Evolutionary conservation across 2,888 invertebrate species (phyloP).

Genomic region (Gastracanthus pulcherrimus): DNA sequence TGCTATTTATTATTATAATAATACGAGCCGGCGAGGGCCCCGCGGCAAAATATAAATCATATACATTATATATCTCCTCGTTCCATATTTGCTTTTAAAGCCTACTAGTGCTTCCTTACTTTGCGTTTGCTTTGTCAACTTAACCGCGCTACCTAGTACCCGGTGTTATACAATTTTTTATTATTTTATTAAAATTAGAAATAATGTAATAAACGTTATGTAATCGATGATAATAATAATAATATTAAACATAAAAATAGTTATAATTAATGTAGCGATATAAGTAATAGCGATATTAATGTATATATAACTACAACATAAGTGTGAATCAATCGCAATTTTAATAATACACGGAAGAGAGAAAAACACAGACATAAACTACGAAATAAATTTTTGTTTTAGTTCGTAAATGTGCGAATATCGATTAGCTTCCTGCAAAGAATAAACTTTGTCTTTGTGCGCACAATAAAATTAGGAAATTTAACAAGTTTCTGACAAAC

Average conservation of each 20-base stretch:
- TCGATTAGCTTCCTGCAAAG: slow-evolving; percentile 7
- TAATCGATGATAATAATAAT: slow-evolving; percentile 42
- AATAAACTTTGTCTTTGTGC: slow-evolving; percentile 28
- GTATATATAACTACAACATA: slow-evolving; percentile 67
- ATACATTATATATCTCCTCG: slow-evolving; percentile 54
- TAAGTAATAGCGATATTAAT: slow-evolving; percentile 57
- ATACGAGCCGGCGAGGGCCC: slow-evolving; percentile 32
- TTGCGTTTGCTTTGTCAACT: slow-evolving; percentile 46
- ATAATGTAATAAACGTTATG: slow-evolving; percentile 47
- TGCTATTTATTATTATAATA: slow-evolving; percentile 60
- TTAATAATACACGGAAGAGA: slow-evolving; percentile 64
- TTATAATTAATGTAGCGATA: slow-evolving; percentile 47
- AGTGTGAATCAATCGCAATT: slow-evolving; percentile 66
- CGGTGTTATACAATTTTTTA: slow-evolving; percentile 71
- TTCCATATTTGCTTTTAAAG: slow-evolving; percentile 63
- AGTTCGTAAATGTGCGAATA: slow-evolving; percentile 15
- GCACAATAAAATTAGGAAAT: slow-evolving; percentile 62
- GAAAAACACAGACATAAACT: slow-evolving; percentile 49
- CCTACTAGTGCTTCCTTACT: slow-evolving; percentile 60
- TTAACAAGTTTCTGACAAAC: too few species aligned
- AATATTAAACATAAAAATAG: slow-evolving; percentile 50
- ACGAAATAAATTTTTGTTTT: slow-evolving; percentile 30
- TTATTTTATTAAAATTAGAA: slow-evolving; percentile 57
- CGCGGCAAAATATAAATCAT: slow-evolving; percentile 37
- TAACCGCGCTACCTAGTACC: slow-evolving; percentile 71